These are phyloP conservation scores for Manis crassicaudata DNA, from an alignment of 2,797 vertebrate species.

Conservation along the genomic window DNA sequence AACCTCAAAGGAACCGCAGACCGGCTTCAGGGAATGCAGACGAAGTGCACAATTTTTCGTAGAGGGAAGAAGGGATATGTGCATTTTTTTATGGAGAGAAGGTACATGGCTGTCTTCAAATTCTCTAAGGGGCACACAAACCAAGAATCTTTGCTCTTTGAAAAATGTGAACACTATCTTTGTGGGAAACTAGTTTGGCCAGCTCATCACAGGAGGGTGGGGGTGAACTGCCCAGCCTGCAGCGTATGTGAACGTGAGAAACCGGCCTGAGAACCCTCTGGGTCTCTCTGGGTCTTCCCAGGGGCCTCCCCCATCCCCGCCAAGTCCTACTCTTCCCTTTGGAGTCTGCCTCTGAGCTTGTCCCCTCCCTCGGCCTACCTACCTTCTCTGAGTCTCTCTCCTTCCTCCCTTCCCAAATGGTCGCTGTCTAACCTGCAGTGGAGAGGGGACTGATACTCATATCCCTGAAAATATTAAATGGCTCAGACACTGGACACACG, in stretches of 20 bases:
- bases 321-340: background rate
- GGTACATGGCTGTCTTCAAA: background rate
- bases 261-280: background rate
- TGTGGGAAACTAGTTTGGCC: background rate
- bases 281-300: background rate
- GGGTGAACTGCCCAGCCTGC: fast-evolving
- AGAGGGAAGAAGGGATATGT: background rate
- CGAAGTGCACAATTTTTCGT: background rate
- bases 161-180: background rate
- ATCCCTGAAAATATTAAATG: background rate
- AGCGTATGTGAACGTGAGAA: fast-evolving
- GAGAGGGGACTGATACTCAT: background rate
- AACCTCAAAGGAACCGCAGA: background rate
- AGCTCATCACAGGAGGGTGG: fast-evolving
- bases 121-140: background rate
- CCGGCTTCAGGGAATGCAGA: background rate
- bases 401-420: background rate
- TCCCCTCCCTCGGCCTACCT: background rate
- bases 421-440: background rate
- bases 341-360: background rate
- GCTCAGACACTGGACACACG: background rate
- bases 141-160: background rate
- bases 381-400: background rate
- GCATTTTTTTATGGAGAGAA: background rate
- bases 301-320: background rate